Percentiles rank a stretch among this genome's conserved stretches.
phyloP scores from a whole-genome alignment of 2,113 vertebrate genomes.

The Tragelaphus strepsiceros region DNA sequence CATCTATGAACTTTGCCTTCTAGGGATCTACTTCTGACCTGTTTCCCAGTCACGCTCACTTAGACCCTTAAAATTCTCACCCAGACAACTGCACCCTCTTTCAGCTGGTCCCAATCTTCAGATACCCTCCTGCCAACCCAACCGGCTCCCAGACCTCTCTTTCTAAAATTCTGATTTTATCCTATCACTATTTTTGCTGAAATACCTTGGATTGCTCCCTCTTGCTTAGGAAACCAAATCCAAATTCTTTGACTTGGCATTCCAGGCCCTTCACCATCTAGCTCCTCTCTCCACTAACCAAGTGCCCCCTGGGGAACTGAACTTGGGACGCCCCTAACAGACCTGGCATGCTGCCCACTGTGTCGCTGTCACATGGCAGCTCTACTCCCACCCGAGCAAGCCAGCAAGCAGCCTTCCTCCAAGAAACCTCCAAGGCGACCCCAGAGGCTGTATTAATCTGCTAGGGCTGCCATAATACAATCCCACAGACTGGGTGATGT shows the following conservation, averaged over 20 bases:
- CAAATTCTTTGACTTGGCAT: neutral
- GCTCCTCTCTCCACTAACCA: neutral
- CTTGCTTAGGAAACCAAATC: neutral
- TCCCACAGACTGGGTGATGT: neutral
- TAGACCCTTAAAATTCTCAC: neutral
- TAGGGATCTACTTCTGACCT: neutral
- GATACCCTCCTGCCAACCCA: neutral
- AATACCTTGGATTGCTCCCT: neutral
- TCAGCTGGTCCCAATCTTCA: neutral
- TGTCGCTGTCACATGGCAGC: neutral
- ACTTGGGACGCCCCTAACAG: neutral
- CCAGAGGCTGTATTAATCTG: no score
- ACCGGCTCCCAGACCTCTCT: neutral
- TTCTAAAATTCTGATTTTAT: neutral
- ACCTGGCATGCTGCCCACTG: fast-evolving
- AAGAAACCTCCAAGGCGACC: no score
- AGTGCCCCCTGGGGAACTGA: neutral
- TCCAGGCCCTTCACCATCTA: neutral
- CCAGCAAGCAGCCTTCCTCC: neutral
- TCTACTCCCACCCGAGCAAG: neutral
- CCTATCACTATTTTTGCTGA: neutral
- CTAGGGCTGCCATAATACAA: neutral
- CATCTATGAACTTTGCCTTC: neutral
- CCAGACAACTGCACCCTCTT: neutral
- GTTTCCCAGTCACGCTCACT: neutral